These are phyloP conservation scores for Radopholus similis DNA, from an alignment of 1,140 invertebrate genomes.

Conservation along the genomic window DNA sequence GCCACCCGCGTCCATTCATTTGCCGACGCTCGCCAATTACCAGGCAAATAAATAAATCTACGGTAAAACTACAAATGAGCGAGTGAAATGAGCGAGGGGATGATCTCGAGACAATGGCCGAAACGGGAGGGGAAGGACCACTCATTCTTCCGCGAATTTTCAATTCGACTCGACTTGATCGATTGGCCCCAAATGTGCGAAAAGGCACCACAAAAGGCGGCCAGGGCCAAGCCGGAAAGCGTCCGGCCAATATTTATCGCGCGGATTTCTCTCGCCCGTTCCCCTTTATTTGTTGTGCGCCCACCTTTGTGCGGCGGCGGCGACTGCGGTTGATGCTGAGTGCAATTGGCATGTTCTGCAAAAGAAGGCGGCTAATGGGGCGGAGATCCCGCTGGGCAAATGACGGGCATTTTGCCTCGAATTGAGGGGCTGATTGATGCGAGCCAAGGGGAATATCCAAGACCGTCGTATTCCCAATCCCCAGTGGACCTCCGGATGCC, in stretches of 20 bases:
- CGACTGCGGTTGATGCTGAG: background rate
- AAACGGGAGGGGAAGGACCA: background rate
- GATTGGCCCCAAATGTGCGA: background rate
- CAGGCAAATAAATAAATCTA: no score
- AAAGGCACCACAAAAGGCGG: background rate
- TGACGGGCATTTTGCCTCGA: no score
- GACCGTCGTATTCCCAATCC: background rate
- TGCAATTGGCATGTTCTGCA: no score
- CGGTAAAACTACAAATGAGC: no score
- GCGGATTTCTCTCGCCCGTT: background rate
- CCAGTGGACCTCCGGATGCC: background rate
- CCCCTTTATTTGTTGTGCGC: no score
- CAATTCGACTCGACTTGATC: background rate
- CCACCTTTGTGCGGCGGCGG: no score
- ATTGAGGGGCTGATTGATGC: no score
- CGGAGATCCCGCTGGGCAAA: background rate
- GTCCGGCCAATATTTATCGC: constrained; percentile 2
- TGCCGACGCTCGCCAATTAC: no score
- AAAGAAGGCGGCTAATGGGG: background rate
- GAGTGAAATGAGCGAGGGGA: no score
- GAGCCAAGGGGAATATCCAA: no score
- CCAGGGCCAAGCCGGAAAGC: background rate
- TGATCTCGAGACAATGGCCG: background rate
- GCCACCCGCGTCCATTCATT: no score
- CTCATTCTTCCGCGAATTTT: background rate